Evolutionary conservation across 2,113 vertebrate species (phyloP), one percentile per base, ranked within the genome.

Genomic region (Nerophis ophidion): DNA sequence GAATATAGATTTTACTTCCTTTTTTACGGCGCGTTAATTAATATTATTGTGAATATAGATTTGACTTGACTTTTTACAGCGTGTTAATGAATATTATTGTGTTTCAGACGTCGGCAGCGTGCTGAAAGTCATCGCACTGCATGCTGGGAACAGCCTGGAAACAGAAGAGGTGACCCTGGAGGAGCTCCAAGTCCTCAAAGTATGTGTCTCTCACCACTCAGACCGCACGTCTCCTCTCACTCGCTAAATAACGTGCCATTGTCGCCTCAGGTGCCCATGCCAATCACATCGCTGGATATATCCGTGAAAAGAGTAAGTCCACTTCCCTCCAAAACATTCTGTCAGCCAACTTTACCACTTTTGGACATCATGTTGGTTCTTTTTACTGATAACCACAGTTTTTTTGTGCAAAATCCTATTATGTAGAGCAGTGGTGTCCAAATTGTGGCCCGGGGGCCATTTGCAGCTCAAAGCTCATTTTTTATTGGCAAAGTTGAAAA

Each of bases 111-210:
- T 87, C 0, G 95, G 95, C 8, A 93, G 88, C 0, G 91, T 98
- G 36, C 79, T 98, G 71, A 98, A 98, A 80, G 90, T 94, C 65
- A 91, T 94, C 5, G 88, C 91, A 5, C 78, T 93, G 66, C 91
- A 90, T 57, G 82, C 66, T 50, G 87, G 68, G 0, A 91, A 80
- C 80, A 90, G 76, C 0, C 75, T 82, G 7, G 65, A 61, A 8
- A 81, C 83, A 0, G 95, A 98, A 65, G 95, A 95, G 54, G 83
- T 96, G 0, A 79, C 93, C n/a, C 84, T 98, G 72, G 96, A 98
- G 76, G 95, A 98, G 75, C 85, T 98, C 44, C 96, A 96, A 75
- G 89, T 97, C 70, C 98, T 98, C 63, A 97, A 97, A 91, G 96
- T 95, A 75, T 14, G 62, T 16, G 14, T 17, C 47, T 48, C 14